Evolutionary conservation across 23 tunicate genomes (phyloP).

Genomic region (Clavelina lepadiformis): DNA sequence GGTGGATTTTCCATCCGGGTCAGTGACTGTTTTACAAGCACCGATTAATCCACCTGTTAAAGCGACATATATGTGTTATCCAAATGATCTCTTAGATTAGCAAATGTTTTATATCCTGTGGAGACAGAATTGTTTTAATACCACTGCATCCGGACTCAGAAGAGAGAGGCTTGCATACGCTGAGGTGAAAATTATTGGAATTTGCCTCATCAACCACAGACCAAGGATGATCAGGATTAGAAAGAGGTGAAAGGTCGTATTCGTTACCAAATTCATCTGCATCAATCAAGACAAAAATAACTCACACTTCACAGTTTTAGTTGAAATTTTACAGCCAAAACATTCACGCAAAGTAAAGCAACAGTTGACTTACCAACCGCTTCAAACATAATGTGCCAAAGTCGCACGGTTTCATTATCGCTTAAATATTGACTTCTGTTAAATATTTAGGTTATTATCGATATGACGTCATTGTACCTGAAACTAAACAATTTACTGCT

Average conservation of each 20-base stretch:
- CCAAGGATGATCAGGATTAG: conserved; percentile 34
- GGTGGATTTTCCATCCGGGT: conserved; percentile 1
- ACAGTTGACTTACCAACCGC: too few relatives aligned
- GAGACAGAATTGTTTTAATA: neutral
- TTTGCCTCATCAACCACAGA: conserved; percentile 2
- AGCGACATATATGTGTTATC: neutral
- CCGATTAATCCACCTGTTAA: conserved; percentile 18
- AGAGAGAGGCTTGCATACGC: conserved; percentile 53
- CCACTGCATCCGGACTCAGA: conserved; percentile 36
- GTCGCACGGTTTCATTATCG: too few relatives aligned
- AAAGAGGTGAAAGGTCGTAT: conserved; percentile 50
- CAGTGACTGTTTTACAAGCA: conserved; percentile 16
- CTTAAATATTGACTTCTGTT: too few relatives aligned
- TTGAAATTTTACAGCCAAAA: neutral
- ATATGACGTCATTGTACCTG: conserved; percentile 17
- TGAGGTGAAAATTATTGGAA: conserved; percentile 20
- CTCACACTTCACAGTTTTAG: neutral
- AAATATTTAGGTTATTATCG: too few relatives aligned
- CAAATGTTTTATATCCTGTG: neutral
- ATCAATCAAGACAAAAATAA: neutral
- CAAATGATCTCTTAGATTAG: neutral
- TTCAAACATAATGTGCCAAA: too few relatives aligned
- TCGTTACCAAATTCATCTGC: conserved; percentile 59
- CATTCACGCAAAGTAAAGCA: too few relatives aligned
- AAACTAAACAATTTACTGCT: conserved; percentile 40